Percentiles rank a stretch among this genome's conserved stretches.
phyloP scores from a whole-genome alignment of 1,140 invertebrate genomes.

The Drosophila micromelanica region DNA sequence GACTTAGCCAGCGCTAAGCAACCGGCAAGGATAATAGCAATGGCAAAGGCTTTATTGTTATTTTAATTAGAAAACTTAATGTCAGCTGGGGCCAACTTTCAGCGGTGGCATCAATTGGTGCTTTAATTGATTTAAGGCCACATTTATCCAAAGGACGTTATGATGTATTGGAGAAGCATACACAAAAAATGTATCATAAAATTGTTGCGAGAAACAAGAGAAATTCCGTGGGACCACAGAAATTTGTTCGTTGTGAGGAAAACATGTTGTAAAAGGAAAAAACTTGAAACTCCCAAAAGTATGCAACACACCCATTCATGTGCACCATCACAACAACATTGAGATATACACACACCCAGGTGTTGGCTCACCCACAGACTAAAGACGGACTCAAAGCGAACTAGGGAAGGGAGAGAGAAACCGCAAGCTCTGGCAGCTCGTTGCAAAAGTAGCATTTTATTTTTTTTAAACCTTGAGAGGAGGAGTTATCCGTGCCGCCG shows the following conservation, averaged over 20 bases:
- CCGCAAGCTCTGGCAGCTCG: conserved; percentile 50
- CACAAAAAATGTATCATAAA: conserved; percentile 7
- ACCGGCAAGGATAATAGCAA: conserved; percentile 31
- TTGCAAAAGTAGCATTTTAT: conserved; percentile 51
- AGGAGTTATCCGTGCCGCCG: conserved; percentile 21
- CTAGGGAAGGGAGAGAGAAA: conserved; percentile 15
- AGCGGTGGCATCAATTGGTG: conserved; percentile 16
- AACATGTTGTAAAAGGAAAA: conserved; percentile 3
- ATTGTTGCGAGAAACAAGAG: conserved; percentile 2
- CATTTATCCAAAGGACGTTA: conserved; percentile 24
- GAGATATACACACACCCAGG: conserved; percentile 39
- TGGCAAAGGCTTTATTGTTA: conserved; percentile 49
- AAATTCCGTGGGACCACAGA: conserved; percentile 42
- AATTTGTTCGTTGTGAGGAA: conserved; percentile 33
- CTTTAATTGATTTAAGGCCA: conserved; percentile 44
- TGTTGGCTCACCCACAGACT: conserved; percentile 52
- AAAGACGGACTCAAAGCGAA: conserved; percentile 7
- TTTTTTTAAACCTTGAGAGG: conserved; percentile 15
- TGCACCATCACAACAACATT: conserved; percentile 10
- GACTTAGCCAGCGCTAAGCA: conserved; percentile 31
- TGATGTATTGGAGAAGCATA: conserved; percentile 1
- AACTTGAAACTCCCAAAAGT: conserved; percentile 37
- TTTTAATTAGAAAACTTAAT: conserved; percentile 57
- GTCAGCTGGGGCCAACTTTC: conserved; percentile 16
- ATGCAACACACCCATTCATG: conserved; percentile 32